Base-by-base conservation (phyloP, 2,888 invertebrate genomes). In the Nineta flava region DNA sequence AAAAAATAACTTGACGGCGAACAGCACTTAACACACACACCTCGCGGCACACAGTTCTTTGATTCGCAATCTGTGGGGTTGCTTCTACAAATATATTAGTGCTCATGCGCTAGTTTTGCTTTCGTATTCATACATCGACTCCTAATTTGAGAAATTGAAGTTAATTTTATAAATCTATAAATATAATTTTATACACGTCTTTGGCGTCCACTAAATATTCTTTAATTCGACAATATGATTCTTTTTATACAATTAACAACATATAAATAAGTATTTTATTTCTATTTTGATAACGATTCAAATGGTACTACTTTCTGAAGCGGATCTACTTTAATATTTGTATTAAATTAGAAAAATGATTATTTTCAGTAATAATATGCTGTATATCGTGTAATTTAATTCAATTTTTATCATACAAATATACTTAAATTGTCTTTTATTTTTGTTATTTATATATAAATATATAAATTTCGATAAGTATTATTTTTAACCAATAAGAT, bases 401-500 rank as follows among this genome's bases (percentile, higher is more conserved):
- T 26, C 7, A 26, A 6, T 26, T 26, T 26, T 26, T 26, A 26
- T 26, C 26, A 26, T 26, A 26, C 7, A 26, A 26, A 26, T 26
- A 26, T 26, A 26, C 26, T 26, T 26, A 26, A 26, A 26, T 15
- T 13, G 38, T 15, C 15, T 38, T 38, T n/a, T 38, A 9, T 3
- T 9, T 9, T 12, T 15, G 15, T 13, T 13, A 13, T 13, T 38
- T 38, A 4, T 38, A 38, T 5, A 38, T 38, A 38, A 35, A 13
- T 38, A 38, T 38, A 38, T 26, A 26, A 26, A 38, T 13, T 38
- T 38, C 15, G n/a, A 38, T 38, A n/a, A n/a, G 15, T 38, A 10
- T 10, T 10, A 38, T 51, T 60, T 61, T 65, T 63, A 62, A 61
- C 77, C 76, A 77, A 77, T 77, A 68, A 70, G 63, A 63, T 62